A percentile compares a stretch with the other conserved stretches of the same genome.
Evolutionary conservation across 2,797 vertebrate genomes (phyloP).

Genomic region (Acropternis orthonyx): DNA sequence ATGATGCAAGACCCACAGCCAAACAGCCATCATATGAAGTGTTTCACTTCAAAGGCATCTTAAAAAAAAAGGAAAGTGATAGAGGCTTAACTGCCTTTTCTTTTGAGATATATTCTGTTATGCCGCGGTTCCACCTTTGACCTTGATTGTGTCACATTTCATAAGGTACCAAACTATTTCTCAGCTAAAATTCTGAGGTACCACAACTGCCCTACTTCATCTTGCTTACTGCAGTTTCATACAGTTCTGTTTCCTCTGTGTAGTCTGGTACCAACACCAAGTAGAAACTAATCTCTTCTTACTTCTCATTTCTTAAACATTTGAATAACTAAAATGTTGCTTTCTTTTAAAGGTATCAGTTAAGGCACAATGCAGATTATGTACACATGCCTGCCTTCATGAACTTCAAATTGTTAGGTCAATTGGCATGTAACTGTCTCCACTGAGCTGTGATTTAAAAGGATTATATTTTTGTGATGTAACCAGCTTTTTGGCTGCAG

Average conservation of each 20-base stretch:
- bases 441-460: conserved; percentile 2
- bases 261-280: neutral
- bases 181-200: neutral
- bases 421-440: neutral
- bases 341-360: neutral
- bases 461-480: conserved; percentile 18
- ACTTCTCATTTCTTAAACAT: neutral
- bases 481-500: neutral
- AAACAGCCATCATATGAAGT: neutral
- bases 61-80: neutral
- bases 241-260: rapidly evolving
- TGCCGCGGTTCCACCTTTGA: neutral
- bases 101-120: neutral
- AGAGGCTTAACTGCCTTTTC: neutral
- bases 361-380: neutral
- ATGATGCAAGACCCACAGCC: neutral
- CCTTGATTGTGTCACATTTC: neutral
- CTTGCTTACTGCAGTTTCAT: neutral
- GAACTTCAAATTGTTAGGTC: neutral
- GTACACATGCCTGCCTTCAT: neutral
- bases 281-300: neutral
- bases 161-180: neutral
- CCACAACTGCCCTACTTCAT: neutral
- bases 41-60: neutral
- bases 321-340: neutral